Evolutionary conservation across 2,797 vertebrate genomes (phyloP).

Genomic region (Tympanoctomys barrerae): DNA sequence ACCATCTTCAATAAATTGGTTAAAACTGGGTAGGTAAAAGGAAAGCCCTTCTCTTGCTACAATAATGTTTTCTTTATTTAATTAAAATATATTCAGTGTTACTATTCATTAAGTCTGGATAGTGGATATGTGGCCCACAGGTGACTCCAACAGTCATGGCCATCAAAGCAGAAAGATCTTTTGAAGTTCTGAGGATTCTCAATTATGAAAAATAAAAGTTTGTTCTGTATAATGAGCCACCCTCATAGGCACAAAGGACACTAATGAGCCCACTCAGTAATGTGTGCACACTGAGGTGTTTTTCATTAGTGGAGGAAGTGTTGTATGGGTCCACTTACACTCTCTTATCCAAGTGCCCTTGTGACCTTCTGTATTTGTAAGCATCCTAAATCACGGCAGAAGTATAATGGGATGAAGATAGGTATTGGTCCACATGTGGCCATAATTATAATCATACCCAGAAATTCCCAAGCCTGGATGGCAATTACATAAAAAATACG

Average conservation of each 20-base stretch:
- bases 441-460: slow-evolving; percentile 13
- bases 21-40: slow-evolving; percentile 36
- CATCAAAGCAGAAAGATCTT: slow-evolving; percentile 5
- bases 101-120: neutral
- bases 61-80: slow-evolving; percentile 32
- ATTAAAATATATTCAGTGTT: neutral
- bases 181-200: slow-evolving; percentile 12
- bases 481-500: slow-evolving; percentile 42
- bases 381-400: slow-evolving; percentile 30
- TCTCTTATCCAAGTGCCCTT: neutral
- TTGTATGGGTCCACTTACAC: neutral
- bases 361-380: slow-evolving; percentile 6
- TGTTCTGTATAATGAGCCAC: neutral
- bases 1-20: slow-evolving; percentile 50
- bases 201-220: slow-evolving; percentile 50
- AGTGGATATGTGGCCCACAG: neutral
- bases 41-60: slow-evolving; percentile 31
- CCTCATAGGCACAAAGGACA: neutral
- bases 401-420: neutral
- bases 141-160: neutral
- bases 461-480: slow-evolving; percentile 1
- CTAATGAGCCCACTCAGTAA: neutral
- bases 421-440: neutral
- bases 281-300: neutral
- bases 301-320: neutral